These are phyloP conservation scores for Acheta domesticus DNA, from an alignment of 2,888 invertebrate species.

Conservation along the genomic window DNA sequence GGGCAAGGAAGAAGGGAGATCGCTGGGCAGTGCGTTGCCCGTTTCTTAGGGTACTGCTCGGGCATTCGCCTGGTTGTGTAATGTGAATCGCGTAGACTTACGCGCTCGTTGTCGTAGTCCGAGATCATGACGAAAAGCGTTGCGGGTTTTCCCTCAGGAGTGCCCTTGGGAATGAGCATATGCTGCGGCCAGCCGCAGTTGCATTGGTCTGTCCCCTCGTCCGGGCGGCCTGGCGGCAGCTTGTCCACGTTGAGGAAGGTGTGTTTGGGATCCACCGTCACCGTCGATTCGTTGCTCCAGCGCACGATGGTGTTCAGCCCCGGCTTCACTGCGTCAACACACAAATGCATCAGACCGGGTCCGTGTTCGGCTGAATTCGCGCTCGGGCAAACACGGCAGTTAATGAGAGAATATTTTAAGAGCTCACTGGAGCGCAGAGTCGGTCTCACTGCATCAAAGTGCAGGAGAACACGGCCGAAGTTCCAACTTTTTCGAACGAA, in stretches of 20 bases:
- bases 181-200: constrained; percentile 69
- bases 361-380: too few species aligned
- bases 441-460: too few species aligned
- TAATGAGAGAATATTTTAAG: too few species aligned
- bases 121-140: constrained; percentile 43
- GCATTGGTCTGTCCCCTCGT: constrained; percentile 57
- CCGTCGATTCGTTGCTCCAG: constrained; percentile 66
- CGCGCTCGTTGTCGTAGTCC: constrained; percentile 41
- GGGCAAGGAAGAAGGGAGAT: too few species aligned
- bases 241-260: constrained; percentile 72
- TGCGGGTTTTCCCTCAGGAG: constrained; percentile 42
- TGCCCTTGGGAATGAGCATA: constrained; percentile 56
- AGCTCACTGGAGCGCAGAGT: too few species aligned
- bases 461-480: too few species aligned
- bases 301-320: constrained; percentile 66
- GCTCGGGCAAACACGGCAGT: too few species aligned
- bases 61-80: too few species aligned
- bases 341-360: too few species aligned
- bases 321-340: constrained; percentile 54
- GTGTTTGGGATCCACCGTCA: constrained; percentile 80
- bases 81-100: constrained; percentile 21
- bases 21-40: too few species aligned
- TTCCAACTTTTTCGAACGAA: too few species aligned
- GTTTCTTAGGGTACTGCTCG: too few species aligned
- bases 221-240: neutral